Evolutionary conservation across 1,140 invertebrate species (phyloP).

Genomic region (Carcinoscorpius rotundicauda): DNA sequence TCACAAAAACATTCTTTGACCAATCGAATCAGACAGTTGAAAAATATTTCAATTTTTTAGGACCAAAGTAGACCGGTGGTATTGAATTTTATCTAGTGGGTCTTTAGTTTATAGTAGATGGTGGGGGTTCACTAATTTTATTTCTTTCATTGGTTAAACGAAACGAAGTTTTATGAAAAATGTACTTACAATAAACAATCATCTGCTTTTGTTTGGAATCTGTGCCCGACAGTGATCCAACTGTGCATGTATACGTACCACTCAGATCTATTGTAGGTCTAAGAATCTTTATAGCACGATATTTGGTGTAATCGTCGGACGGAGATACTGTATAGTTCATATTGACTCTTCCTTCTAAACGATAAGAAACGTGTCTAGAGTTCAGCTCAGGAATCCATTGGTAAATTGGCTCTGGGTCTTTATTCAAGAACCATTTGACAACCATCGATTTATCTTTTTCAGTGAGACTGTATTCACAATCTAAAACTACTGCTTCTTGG

Average conservation of each 20-base stretch:
- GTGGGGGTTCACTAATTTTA: too few species aligned
- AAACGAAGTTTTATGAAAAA: background rate
- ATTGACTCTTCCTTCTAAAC: constrained; percentile 52
- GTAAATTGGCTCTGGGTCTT: constrained; percentile 51
- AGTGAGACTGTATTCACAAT: constrained; percentile 55
- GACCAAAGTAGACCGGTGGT: too few species aligned
- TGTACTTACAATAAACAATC: constrained; percentile 46
- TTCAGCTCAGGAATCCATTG: constrained; percentile 57
- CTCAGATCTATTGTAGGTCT: constrained; percentile 58
- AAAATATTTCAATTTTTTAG: too few species aligned
- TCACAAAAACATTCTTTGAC: too few species aligned
- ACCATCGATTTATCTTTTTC: constrained; percentile 43
- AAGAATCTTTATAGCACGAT: constrained; percentile 60
- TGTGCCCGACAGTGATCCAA: constrained; percentile 57
- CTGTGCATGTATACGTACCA: constrained; percentile 60
- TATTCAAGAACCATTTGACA: constrained; percentile 66
- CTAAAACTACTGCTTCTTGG: constrained; percentile 49
- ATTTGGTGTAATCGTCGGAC: constrained; percentile 50
- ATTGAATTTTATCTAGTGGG: too few species aligned
- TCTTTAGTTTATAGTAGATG: too few species aligned
- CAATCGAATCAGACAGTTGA: too few species aligned
- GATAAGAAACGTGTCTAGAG: constrained; percentile 44
- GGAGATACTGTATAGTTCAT: constrained; percentile 50
- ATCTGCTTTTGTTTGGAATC: constrained; percentile 50
- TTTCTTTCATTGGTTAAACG: too few species aligned